Base-by-base conservation (phyloP, 2,888 invertebrate species). In the Latheticus oryzae region DNA sequence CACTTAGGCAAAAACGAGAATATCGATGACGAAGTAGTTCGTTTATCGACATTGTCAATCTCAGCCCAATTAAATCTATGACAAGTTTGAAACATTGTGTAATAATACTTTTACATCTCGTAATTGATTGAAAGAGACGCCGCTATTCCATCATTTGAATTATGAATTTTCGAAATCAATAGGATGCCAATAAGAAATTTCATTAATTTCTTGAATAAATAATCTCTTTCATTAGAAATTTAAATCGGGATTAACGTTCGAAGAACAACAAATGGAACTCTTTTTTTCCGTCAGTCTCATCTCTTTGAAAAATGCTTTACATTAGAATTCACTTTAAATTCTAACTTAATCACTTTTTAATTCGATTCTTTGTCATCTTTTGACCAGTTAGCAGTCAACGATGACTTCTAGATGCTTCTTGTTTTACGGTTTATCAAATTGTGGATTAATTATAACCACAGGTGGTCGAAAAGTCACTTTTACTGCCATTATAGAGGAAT, bases 71-170 rank as follows among this genome's bases (percentile, higher is more conserved):
- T 76, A 75, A 73, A 70, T 65, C 67, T 69, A 66, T 71, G 75
- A 75, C 74, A 75, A 71, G 69, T 73, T 71, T 69, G 71, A 70
- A 72, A 71, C 71, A 72, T 73, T 74, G 72, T 73, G 70, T 74
- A 74, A 74, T 73, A 74, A 74, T 73, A 72, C 70, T 68, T 72
- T 73, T 70, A 74, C 68, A 70, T 69, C 65, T 66, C 58, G 52
- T 67, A 69, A 67, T 69, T 70, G 70, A 71, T 69, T 70, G 67
- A 68, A 67, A 68, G 67, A 65, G 66, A 64, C 61, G 60, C 66
- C 65, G 66, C 63, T 50, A 54, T 45, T 50, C 26, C 33, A 54
- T 62, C 13, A 57, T 59, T 61, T 57, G 60, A 61, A 54, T 64
- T 64, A 66, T 66, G 62, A 60, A 61, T 63, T 59, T 58, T 56